Evolutionary conservation across 30 jellyfish, hydroid and myxozoan species (phyloP).

Genomic region (Calvadosia cruxmelitensis): DNA sequence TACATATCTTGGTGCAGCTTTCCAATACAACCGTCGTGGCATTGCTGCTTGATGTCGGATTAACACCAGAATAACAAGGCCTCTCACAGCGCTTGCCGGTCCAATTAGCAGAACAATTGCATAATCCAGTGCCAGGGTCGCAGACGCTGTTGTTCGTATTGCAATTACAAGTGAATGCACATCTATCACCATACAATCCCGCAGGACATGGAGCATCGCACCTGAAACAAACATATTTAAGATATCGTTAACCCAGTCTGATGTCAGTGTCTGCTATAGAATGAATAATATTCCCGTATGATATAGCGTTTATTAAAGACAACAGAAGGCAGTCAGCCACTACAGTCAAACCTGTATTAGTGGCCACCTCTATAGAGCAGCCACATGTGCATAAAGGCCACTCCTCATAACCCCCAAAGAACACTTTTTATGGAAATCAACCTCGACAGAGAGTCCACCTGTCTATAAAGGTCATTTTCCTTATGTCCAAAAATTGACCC

Average conservation of each 20-base stretch:
- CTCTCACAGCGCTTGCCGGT: conserved; percentile 25
- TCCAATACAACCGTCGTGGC: conserved; percentile 13
- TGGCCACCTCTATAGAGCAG: neutral
- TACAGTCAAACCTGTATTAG: neutral
- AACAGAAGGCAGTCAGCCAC: too few relatives aligned
- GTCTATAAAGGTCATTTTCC: neutral
- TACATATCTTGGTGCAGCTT: neutral
- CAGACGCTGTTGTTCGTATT: conserved; percentile 25
- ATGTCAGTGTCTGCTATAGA: neutral
- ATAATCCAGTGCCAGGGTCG: conserved; percentile 13
- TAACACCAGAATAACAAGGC: conserved; percentile 17
- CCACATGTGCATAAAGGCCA: neutral
- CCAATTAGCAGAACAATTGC: conserved; percentile 41
- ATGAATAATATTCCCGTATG: too few relatives aligned
- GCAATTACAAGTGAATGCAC: conserved; percentile 22
- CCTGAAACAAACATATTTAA: conserved; percentile 5
- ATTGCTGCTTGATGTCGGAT: conserved; percentile 3
- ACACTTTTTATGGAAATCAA: too few relatives aligned
- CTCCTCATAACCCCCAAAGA: too few relatives aligned
- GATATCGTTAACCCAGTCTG: neutral
- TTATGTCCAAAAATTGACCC: neutral
- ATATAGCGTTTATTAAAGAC: too few relatives aligned
- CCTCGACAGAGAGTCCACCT: too few relatives aligned
- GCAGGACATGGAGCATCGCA: conserved; percentile 21
- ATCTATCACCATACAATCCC: conserved; percentile 33